Percentiles rank a stretch among this genome's conserved stretches.
These are phyloP conservation scores for Agelaius tricolor DNA, from an alignment of 2,113 vertebrate genomes.

Conservation along the genomic window DNA sequence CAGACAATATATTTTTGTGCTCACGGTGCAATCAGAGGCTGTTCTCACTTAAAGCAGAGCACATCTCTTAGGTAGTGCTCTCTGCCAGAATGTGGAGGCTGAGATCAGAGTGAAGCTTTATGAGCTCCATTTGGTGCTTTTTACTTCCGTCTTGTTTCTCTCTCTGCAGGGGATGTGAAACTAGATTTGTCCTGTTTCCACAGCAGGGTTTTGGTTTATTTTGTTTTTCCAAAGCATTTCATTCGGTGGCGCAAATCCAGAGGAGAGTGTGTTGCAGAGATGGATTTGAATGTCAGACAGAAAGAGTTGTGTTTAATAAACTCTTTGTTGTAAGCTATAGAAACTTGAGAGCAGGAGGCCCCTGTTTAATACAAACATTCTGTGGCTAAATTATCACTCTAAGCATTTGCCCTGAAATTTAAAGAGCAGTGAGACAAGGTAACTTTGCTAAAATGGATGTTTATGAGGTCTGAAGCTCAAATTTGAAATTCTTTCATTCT, in stretches of 20 bases:
- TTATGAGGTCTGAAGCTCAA: not conserved
- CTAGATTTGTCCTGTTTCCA: slow-evolving; percentile 70
- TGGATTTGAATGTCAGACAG: slow-evolving; percentile 69
- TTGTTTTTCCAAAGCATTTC: slow-evolving; percentile 75
- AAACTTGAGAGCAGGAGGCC: slow-evolving; percentile 43
- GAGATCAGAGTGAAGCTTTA: slow-evolving; percentile 65
- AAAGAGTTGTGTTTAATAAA: slow-evolving; percentile 69
- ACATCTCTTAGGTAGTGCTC: slow-evolving; percentile 64
- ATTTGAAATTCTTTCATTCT: not conserved
- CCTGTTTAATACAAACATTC: slow-evolving; percentile 41
- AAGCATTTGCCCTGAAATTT: not conserved
- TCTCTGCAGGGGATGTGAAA: slow-evolving; percentile 68
- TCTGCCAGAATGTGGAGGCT: slow-evolving; percentile 73
- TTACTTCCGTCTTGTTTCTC: slow-evolving; percentile 72
- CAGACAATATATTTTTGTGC: slow-evolving; percentile 68
- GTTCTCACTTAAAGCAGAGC: slow-evolving; percentile 54
- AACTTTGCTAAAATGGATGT: not conserved
- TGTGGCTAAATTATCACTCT: slow-evolving; percentile 10
- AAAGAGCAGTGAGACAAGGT: not conserved
- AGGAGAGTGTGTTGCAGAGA: slow-evolving; percentile 66
- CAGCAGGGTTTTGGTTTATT: slow-evolving; percentile 74
- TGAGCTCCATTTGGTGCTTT: slow-evolving; percentile 61
- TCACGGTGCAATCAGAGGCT: slow-evolving; percentile 42
- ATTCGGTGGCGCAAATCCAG: slow-evolving; percentile 71
- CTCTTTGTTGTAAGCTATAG: slow-evolving; percentile 64